A percentile compares a stretch with the other conserved stretches of the same genome.
These are phyloP conservation scores for Nesidiocoris tenuis DNA, from an alignment of 2,888 invertebrate species.

Conservation along the genomic window DNA sequence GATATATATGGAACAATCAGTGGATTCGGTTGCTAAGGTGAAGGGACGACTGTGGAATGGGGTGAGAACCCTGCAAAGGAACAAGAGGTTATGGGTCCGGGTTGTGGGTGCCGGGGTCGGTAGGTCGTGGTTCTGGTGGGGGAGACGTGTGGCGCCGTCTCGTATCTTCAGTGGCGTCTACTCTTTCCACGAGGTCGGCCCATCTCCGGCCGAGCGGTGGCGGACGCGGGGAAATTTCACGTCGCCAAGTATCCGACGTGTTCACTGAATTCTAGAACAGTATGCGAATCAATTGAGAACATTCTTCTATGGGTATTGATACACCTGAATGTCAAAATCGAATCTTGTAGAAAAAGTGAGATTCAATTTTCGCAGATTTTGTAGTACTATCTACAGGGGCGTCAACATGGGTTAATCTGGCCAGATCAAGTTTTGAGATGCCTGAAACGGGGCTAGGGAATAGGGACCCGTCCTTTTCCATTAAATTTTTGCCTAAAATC, in stretches of 20 bases:
- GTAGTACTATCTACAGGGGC: no score
- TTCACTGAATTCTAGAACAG: no score
- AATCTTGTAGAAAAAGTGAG: no score
- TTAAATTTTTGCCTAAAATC: no score
- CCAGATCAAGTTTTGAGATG: no score
- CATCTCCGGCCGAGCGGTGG: not conserved
- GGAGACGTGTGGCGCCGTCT: conserved; percentile 32
- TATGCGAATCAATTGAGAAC: no score
- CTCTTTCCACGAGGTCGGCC: not conserved
- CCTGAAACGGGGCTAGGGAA: no score
- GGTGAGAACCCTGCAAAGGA: conserved; percentile 1
- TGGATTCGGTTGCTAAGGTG: conserved; percentile 36
- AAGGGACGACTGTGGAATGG: not conserved
- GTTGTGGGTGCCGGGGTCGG: not conserved
- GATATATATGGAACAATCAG: conserved; percentile 44
- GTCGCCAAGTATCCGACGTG: not conserved
- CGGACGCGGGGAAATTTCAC: not conserved
- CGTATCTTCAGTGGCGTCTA: not conserved
- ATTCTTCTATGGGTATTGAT: no score
- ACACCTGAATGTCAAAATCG: no score
- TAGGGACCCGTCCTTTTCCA: no score
- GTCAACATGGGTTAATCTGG: no score
- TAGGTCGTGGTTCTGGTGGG: not conserved
- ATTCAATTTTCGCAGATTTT: no score
- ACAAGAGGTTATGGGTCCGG: not conserved